Evolutionary conservation across 2,888 invertebrate species (phyloP).

Genomic region (Harpalus rufipes): DNA sequence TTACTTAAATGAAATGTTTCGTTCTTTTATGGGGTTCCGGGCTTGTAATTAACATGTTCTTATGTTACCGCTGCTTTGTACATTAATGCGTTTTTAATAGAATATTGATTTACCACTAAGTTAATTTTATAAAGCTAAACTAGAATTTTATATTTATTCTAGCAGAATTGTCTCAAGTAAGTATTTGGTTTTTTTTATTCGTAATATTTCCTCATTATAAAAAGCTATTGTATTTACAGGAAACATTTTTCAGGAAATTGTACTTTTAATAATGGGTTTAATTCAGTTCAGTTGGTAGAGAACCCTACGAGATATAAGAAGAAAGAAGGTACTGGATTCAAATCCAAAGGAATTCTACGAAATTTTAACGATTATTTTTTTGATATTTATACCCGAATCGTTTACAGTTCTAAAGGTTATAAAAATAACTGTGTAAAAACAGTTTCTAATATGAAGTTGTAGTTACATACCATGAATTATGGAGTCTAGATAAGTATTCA

Average conservation of each 20-base stretch:
- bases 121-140: background rate
- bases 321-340: no score
- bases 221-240: background rate
- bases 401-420: no score
- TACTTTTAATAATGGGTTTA: background rate
- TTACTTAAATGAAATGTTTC: constrained; percentile 33
- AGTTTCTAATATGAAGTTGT: no score
- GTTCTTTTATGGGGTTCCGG: constrained; percentile 27
- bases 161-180: background rate
- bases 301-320: no score
- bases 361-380: no score
- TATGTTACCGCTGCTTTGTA: constrained; percentile 50
- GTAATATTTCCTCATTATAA: constrained; percentile 7
- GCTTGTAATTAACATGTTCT: constrained; percentile 53
- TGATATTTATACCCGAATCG: no score
- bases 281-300: background rate
- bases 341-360: no score
- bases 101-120: constrained; percentile 36
- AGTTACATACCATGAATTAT: no score
- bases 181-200: background rate
- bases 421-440: no score
- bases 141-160: background rate
- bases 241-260: background rate
- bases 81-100: constrained; percentile 59
- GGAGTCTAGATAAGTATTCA: no score